Evolutionary conservation across 1,140 invertebrate species (phyloP), one percentile per base, ranked within the genome.

Genomic region (Cyphomyrmex costatus): DNA sequence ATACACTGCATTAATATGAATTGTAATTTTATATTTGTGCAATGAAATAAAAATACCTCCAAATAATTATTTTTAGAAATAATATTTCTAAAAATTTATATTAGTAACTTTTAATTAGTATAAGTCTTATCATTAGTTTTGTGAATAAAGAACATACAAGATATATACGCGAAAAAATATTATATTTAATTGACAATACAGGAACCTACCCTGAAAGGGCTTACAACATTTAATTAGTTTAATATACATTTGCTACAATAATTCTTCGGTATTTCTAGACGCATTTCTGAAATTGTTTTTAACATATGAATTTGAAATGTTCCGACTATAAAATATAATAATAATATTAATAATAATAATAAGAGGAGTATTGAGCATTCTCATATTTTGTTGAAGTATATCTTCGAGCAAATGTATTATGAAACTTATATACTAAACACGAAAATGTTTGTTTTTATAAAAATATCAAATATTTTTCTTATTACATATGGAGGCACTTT

Each of bases 161-260:
- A 42, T 85, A n/a, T n/a, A n/a, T 68, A 84, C 77, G 71, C 30
- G 36, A 46, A 56, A 88, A 85, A 88, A 76, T 63, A 86, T 21
- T 91, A 85, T 87, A 86, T 89, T 92, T 87, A 79, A 87, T 85
- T 78, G 76, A 86, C 56, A 87, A 84, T 89, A 85, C 90, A 92
- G 89, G 90, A 92, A 92, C 87, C 51, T 80, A 85, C 85, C 91
- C 89, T 76, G 30, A 73, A 4, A 63, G 89, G 90, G 90, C 53
- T 89, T 89, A 91, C 86, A 91, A 88, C 61, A 77, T 90, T 89
- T 70, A 42, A 89, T 89, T 74, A 90, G 46, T 14, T 70, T 51
- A 84, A 87, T 56, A 19, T 53, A 82, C 65, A 86, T 85, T 80
- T 60, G 74, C 68, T 86, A 87, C 71, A 63, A 80, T 71, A 33